A percentile compares a stretch with the other conserved stretches of the same genome.
Evolutionary conservation across 92 coral and sea anemone genomes (phyloP).

Genomic region (Micromussa lordhowensis): DNA sequence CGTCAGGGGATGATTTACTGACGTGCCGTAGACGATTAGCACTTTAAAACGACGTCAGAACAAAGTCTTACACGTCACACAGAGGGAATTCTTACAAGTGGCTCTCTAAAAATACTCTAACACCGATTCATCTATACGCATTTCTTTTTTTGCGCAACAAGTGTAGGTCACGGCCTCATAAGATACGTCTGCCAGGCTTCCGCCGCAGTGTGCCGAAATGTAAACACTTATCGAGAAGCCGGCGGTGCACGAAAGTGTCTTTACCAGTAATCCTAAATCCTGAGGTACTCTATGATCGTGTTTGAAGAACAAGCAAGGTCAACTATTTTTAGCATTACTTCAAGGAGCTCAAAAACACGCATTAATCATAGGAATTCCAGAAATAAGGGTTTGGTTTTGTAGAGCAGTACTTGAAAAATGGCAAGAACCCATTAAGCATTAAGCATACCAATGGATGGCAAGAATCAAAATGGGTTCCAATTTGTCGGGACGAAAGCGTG

Average conservation of each 20-base stretch:
- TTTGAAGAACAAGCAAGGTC: conserved; percentile 3
- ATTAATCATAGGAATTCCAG: not conserved
- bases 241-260: conserved; percentile 18
- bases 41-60: conserved; percentile 4
- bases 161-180: conserved; percentile 1
- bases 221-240: conserved; percentile 6
- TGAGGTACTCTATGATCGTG: conserved; percentile 8
- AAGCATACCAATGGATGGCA: not conserved
- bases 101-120: not conserved
- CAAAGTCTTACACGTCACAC: not conserved
- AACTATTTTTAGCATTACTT: not conserved
- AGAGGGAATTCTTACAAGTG: not conserved
- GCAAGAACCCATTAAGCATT: not conserved
- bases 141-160: not conserved
- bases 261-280: conserved; percentile 4
- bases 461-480: not conserved
- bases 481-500: not conserved
- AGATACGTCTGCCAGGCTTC: conserved; percentile 13
- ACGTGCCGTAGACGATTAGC: not conserved
- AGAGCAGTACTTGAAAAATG: conserved; percentile 4
- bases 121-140: not conserved
- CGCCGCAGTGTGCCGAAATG: not conserved
- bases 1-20: not conserved
- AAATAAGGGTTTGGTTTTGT: not conserved
- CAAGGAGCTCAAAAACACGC: not conserved